These are phyloP conservation scores for Diphyllodes magnificus DNA, from an alignment of 2,113 vertebrate species.

Conservation along the genomic window DNA sequence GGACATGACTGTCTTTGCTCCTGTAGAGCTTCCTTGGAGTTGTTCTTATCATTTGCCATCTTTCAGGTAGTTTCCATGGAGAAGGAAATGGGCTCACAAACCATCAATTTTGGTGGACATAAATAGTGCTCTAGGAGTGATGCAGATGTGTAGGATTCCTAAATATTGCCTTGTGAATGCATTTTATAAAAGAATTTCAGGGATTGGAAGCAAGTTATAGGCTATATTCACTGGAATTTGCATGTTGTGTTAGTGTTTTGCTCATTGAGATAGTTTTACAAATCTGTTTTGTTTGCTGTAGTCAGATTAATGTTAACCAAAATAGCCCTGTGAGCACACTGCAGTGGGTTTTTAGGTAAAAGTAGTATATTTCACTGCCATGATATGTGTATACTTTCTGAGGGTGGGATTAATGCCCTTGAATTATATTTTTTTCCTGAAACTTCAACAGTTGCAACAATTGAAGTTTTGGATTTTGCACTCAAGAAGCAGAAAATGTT, in stretches of 20 bases:
- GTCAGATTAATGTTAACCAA: neutral
- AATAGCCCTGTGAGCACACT: neutral
- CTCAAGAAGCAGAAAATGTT: neutral
- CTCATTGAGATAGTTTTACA: neutral
- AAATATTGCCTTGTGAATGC: neutral
- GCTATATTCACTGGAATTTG: neutral
- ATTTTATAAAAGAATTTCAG: neutral
- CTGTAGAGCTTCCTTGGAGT: neutral
- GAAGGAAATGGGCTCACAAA: neutral
- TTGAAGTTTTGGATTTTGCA: neutral
- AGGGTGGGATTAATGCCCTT: neutral
- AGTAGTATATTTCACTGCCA: neutral
- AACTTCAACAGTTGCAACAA: neutral
- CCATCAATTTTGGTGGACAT: neutral
- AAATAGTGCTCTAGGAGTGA: neutral
- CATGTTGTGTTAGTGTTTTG: neutral
- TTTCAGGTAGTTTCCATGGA: neutral
- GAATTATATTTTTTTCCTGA: neutral
- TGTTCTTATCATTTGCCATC: accelerated
- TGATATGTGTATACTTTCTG: neutral
- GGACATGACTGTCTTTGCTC: neutral
- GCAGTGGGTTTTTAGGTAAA: neutral
- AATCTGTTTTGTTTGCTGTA: neutral
- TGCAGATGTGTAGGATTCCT: neutral
- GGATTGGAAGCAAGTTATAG: neutral